Conservation (phyloP, 2,797 vertebrate species). For the Halcyon leucocephala region DNA sequence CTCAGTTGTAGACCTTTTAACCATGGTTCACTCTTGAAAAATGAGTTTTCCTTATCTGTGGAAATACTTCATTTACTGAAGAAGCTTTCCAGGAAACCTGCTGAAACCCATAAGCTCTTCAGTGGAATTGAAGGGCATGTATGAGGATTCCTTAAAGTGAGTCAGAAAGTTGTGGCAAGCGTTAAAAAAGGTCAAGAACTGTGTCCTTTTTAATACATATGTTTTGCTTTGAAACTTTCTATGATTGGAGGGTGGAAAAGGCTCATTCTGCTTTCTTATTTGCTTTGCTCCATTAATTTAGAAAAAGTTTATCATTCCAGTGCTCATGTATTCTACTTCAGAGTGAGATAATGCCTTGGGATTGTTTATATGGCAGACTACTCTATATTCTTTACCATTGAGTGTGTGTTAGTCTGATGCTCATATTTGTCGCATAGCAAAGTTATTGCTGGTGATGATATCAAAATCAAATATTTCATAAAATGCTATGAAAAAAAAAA, state of each 20-base stretch:
- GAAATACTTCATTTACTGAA: background rate
- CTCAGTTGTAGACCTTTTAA: background rate
- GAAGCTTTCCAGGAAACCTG: background rate
- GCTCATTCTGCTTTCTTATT: background rate
- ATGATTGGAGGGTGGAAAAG: background rate
- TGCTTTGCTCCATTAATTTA: background rate
- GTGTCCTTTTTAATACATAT: background rate
- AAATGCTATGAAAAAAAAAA: background rate
- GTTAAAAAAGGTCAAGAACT: background rate
- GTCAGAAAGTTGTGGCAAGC: background rate
- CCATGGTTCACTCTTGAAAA: background rate
- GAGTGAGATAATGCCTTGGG: background rate
- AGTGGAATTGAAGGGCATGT: background rate
- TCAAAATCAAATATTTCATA: background rate
- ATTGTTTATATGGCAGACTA: background rate
- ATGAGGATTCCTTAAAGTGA: background rate
- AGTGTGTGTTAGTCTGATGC: background rate
- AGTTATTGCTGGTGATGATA: background rate
- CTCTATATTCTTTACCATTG: background rate
- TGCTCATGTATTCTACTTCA: background rate
- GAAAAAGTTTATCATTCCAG: background rate
- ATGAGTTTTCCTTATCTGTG: background rate
- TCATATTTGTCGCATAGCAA: background rate
- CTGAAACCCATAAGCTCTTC: background rate
- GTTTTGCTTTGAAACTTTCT: background rate